Evolutionary conservation across 2,888 invertebrate species (phyloP).

Genomic region (Heteromurus nitidus): DNA sequence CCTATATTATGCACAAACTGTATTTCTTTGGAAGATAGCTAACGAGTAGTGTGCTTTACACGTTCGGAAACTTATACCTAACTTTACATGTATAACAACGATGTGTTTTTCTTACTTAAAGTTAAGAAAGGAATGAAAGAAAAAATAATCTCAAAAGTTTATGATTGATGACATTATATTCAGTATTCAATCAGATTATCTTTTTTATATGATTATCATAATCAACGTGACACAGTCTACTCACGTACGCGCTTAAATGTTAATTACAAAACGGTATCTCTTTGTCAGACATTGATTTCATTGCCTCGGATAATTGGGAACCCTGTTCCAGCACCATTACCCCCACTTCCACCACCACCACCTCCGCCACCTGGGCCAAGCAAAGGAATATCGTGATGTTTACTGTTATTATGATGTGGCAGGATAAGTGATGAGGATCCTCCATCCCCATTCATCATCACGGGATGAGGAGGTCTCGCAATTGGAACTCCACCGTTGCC

Average conservation of each 20-base stretch:
- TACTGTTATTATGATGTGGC: conserved; percentile 43
- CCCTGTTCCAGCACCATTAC: conserved; percentile 55
- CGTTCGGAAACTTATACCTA: not conserved
- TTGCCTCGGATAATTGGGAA: conserved; percentile 71
- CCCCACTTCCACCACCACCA: conserved; percentile 34
- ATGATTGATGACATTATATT: no score
- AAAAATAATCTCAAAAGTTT: conserved; percentile 6
- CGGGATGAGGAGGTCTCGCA: conserved; percentile 50
- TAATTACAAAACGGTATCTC: conserved; percentile 67
- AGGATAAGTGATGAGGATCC: conserved; percentile 34
- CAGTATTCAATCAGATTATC: conserved; percentile 7
- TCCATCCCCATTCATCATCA: conserved; percentile 39
- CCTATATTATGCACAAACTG: no score
- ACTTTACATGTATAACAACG: not conserved
- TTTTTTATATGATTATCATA: not conserved
- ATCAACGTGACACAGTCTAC: not conserved
- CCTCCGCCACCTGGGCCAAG: conserved; percentile 31
- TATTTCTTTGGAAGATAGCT: not conserved
- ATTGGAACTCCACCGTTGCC: conserved; percentile 56
- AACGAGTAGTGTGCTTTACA: not conserved
- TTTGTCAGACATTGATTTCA: conserved; percentile 73
- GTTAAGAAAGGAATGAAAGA: not conserved
- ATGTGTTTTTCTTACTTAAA: not conserved
- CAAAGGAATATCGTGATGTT: conserved; percentile 53
- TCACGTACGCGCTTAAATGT: not conserved